Evolutionary conservation across 2,888 invertebrate species (phyloP).

Genomic region (Lycocerus yunnanus): DNA sequence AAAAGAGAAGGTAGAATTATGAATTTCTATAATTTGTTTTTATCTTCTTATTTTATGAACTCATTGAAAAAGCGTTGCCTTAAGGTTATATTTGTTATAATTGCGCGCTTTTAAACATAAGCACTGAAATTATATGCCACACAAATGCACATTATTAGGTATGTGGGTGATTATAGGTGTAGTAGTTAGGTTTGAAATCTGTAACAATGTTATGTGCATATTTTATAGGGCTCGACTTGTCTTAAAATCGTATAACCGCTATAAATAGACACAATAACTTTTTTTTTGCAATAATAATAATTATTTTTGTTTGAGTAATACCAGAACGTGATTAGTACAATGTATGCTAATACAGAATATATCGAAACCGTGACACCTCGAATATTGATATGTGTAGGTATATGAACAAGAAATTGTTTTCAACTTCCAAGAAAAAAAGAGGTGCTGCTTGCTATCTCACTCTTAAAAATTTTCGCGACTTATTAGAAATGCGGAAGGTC

Average conservation of each 20-base stretch:
- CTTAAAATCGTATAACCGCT: conserved; percentile 36
- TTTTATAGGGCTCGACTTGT: conserved; percentile 34
- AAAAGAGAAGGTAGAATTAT: conserved; percentile 35
- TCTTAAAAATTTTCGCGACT: neutral
- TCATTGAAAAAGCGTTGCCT: conserved; percentile 29
- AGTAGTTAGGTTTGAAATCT: conserved; percentile 30
- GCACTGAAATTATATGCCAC: conserved; percentile 19
- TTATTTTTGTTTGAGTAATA: conserved; percentile 30
- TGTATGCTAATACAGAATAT: neutral
- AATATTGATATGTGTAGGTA: neutral
- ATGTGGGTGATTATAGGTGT: conserved; percentile 31
- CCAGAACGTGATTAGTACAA: conserved; percentile 22
- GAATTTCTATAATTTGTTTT: conserved; percentile 31
- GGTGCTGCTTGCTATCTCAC: too few species aligned
- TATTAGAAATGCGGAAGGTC: too few species aligned
- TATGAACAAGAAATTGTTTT: neutral
- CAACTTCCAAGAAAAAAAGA: neutral
- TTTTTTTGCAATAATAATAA: conserved; percentile 28
- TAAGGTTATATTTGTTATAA: conserved; percentile 35
- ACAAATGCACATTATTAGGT: conserved; percentile 24
- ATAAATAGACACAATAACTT: conserved; percentile 36
- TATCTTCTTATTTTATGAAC: conserved; percentile 32
- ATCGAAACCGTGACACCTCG: conserved; percentile 18
- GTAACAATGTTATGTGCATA: conserved; percentile 31
- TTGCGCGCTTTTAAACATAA: conserved; percentile 34